Conservation (phyloP, 2,888 invertebrate genomes). For the Drosophila leonis region DNA sequence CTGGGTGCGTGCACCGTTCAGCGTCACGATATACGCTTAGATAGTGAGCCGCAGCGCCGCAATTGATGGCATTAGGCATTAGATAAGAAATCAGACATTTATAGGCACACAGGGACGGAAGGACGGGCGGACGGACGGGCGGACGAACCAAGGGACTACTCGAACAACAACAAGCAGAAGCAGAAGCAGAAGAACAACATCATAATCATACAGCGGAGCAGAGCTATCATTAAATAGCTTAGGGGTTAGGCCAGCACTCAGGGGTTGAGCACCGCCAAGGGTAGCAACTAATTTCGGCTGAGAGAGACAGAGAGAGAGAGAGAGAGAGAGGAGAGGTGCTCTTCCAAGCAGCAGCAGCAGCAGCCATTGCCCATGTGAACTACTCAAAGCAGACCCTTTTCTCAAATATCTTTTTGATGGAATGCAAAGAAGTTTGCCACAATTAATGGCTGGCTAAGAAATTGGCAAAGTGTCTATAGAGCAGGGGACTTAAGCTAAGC, state of each 20-base stretch:
- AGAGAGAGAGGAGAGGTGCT: constrained; percentile 2
- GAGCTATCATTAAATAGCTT: constrained; percentile 30
- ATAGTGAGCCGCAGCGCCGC: constrained; percentile 72
- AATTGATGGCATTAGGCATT: constrained; percentile 82
- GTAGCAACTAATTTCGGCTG: constrained; percentile 18
- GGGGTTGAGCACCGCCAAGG: constrained; percentile 20
- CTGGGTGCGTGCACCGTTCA: constrained; percentile 58
- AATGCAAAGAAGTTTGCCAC: constrained; percentile 18
- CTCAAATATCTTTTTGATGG: neutral
- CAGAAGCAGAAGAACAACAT: constrained; percentile 19
- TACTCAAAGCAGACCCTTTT: constrained; percentile 1
- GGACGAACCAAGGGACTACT: constrained; percentile 4
- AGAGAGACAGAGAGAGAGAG: neutral
- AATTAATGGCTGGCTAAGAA: constrained; percentile 39
- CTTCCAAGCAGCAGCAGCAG: constrained; percentile 1
- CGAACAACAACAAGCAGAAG: constrained; percentile 20
- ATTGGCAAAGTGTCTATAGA: neutral
- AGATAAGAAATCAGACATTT: constrained; percentile 83
- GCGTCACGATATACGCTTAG: constrained; percentile 72
- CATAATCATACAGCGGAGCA: constrained; percentile 30
- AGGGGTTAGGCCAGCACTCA: constrained; percentile 20
- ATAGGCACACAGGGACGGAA: constrained; percentile 50
- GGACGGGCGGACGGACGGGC: neutral
- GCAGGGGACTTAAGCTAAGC: neutral
- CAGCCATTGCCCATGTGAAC: constrained; percentile 16